Evolutionary conservation across 2,888 invertebrate genomes (phyloP), one percentile per base, ranked within the genome.

Genomic region (Microctonus hyperodae): DNA sequence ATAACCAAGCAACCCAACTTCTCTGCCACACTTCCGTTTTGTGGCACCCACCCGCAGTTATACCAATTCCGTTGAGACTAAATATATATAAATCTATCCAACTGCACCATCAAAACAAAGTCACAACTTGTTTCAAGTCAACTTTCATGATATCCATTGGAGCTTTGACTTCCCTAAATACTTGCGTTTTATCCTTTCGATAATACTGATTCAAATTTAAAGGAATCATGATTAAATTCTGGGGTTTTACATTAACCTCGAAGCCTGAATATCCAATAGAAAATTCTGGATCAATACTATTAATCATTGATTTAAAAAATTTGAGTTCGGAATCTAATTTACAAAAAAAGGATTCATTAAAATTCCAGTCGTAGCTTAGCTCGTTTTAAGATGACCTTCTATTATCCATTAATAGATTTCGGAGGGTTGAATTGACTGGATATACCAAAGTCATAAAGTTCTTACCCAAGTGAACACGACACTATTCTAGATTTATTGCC

Each of bases 371-470:
- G 16, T 16, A 44, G 16, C 44, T 44, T 44, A 16, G 44, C 16
- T 16, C 20, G 44, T 20, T 44, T n/a, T n/a, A 44, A 20, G 16
- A 44, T 16, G 13, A 40, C n/a, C 7, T n/a, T 44, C 44, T 5
- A 44, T 1, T 9, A 37, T 1, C n/a, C 40, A 40, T n/a, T n/a
- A n/a, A 13, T 40, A 40, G n/a, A 16, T 44, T n/a, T 44, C 1
- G 16, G 7, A 6, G 44, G 20, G 44, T 44, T 40, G 5, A 2
- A 40, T 40, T 13, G 44, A 44, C 7, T 44, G 16, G 55, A 28
- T 55, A 55, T 31, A 28, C 55, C 31, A 28, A 55, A 55, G 55
- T 55, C 55, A 55, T 55, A 55, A 55, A 13, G 20, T 10, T 20
- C n/a, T 1, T n/a, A 25, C 9, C 55, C 9, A 20, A n/a, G n/a